Conservation (phyloP, 2,113 vertebrate species). For the Chlorodrepanis virens region DNA sequence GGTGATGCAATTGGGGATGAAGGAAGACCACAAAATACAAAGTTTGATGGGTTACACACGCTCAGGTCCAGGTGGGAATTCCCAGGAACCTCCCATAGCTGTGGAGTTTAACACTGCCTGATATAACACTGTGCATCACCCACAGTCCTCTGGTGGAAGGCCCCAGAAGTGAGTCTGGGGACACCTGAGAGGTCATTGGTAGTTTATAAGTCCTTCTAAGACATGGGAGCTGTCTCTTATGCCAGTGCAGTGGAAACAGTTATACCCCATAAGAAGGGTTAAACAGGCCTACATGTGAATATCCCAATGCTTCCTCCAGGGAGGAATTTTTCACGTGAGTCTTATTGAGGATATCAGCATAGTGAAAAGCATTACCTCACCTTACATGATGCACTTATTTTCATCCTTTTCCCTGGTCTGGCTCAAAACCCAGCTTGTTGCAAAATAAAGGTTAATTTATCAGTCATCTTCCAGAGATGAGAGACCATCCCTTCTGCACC, state of each 20-base stretch:
- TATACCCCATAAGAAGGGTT: too few relatives aligned
- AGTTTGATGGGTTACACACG: fast-evolving
- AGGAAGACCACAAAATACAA: neutral
- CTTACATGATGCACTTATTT: neutral
- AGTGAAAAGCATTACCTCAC: neutral
- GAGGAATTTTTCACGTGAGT: neutral
- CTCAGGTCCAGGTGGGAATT: neutral
- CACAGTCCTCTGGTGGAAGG: neutral
- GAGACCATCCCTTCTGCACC: fast-evolving
- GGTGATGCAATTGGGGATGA: neutral
- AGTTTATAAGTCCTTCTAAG: neutral
- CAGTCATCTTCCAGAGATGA: too few relatives aligned
- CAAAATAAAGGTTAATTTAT: neutral
- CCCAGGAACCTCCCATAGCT: neutral
- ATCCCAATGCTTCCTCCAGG: fast-evolving
- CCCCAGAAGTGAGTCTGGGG: neutral
- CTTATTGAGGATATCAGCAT: fast-evolving
- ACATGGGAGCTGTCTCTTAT: neutral
- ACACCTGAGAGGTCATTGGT: neutral
- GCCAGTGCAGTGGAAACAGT: neutral
- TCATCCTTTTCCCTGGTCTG: neutral
- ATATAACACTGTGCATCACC: neutral
- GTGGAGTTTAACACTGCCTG: neutral
- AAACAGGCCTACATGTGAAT: neutral
- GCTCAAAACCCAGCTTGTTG: neutral